Percentiles rank a stretch among this genome's conserved stretches.
Evolutionary conservation across 2,113 vertebrate species (phyloP).

Genomic region (Collichthys lucidus): DNA sequence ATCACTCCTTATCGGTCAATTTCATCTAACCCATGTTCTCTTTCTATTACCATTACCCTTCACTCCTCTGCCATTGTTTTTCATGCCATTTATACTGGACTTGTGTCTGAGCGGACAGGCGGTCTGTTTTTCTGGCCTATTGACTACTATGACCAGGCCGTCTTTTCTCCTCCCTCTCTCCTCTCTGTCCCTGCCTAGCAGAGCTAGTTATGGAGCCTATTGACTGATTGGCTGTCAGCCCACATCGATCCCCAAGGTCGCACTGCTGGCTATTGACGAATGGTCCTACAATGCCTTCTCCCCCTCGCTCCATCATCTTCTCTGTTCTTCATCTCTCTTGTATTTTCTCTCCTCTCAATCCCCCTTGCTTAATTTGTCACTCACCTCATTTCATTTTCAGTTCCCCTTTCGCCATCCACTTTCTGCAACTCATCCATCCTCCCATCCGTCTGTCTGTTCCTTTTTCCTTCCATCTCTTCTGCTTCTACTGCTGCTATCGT

Average conservation of each 20-base stretch:
- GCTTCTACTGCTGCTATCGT: constrained; percentile 19
- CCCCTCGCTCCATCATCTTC: constrained; percentile 39
- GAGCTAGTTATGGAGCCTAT: constrained; percentile 65
- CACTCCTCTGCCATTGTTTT: constrained; percentile 18
- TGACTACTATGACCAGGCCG: constrained; percentile 41
- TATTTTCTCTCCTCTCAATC: constrained; percentile 31
- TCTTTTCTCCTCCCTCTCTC: constrained; percentile 26
- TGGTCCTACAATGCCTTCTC: constrained; percentile 38
- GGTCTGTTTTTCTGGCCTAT: constrained; percentile 55
- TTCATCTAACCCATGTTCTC: constrained; percentile 11
- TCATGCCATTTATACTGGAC: constrained; percentile 25
- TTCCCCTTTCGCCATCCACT: background rate
- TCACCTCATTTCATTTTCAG: constrained; percentile 47
- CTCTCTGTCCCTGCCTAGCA: constrained; percentile 20
- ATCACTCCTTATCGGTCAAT: constrained; percentile 20
- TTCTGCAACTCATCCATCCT: constrained; percentile 19
- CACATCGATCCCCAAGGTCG: constrained; percentile 72
- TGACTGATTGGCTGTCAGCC: constrained; percentile 75
- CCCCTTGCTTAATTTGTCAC: constrained; percentile 45
- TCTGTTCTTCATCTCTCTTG: constrained; percentile 16
- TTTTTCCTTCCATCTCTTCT: constrained; percentile 25
- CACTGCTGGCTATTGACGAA: constrained; percentile 67
- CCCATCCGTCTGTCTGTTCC: constrained; percentile 14
- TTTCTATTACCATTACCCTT: constrained; percentile 7
- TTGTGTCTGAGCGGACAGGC: constrained; percentile 41